phyloP scores from a whole-genome alignment of 2,113 vertebrate genomes.

The Scomber japonicus region DNA sequence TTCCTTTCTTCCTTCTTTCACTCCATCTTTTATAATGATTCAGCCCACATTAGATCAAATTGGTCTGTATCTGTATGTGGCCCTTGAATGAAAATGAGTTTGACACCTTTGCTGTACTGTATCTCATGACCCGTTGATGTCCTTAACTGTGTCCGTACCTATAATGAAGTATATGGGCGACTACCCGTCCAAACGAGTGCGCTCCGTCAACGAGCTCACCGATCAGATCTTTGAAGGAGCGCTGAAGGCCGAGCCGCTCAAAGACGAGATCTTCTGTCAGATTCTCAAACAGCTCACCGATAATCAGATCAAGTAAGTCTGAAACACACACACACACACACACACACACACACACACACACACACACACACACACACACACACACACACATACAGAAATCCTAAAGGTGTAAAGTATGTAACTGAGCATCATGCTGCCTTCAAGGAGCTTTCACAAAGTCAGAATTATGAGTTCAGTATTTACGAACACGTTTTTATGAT shows the following conservation, averaged over 20 bases:
- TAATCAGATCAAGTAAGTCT: conserved; percentile 92
- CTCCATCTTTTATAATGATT: no score
- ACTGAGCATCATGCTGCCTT: no score
- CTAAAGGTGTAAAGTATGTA: no score
- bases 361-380: neutral
- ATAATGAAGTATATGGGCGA: conserved; percentile 98
- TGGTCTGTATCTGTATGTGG: no score
- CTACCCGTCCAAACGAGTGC: conserved; percentile 94
- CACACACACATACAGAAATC: neutral
- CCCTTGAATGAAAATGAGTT: no score
- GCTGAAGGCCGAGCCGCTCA: conserved; percentile 95
- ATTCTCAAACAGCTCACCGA: conserved; percentile 97
- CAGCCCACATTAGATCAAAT: no score
- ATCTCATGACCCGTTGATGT: neutral
- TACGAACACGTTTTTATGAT: no score
- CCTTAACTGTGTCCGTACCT: conserved; percentile 89
- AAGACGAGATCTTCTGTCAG: conserved; percentile 97
- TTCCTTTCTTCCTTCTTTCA: no score
- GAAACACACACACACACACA: neutral
- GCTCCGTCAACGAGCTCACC: conserved; percentile 95
- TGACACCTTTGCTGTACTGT: no score
- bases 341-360: neutral
- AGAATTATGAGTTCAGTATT: no score
- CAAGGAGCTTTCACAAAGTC: no score
- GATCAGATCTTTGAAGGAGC: conserved; percentile 99